These are phyloP conservation scores for Clistopyga incitator DNA, from an alignment of 2,888 invertebrate species.

Conservation along the genomic window DNA sequence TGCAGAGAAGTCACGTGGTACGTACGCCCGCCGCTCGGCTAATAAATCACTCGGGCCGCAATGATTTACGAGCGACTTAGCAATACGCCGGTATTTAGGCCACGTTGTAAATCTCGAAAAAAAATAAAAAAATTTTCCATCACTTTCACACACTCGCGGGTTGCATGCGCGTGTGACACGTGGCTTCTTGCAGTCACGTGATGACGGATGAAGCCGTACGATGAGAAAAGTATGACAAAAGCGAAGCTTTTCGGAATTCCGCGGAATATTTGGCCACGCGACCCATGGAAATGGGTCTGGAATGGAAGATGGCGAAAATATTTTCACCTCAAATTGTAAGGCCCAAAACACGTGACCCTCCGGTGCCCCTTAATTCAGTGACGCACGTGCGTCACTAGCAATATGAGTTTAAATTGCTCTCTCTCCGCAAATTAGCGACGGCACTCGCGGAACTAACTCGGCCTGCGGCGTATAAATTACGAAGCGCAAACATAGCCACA, in stretches of 20 bases:
- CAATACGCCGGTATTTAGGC: constrained; percentile 72
- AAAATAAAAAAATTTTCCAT: constrained; percentile 64
- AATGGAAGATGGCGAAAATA: constrained; percentile 41
- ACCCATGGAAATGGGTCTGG: constrained; percentile 15
- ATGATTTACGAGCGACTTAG: constrained; percentile 73
- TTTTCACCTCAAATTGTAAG: constrained; percentile 49
- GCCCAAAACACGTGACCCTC: background rate
- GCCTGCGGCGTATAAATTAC: constrained; percentile 47
- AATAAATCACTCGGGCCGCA: constrained; percentile 64
- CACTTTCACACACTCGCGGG: constrained; percentile 53
- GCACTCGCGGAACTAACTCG: constrained; percentile 19
- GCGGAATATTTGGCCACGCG: constrained; percentile 28
- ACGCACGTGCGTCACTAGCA: constrained; percentile 21
- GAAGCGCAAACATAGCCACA: constrained; percentile 26
- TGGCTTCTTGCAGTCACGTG: constrained; percentile 50
- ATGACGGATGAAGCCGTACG: constrained; percentile 61
- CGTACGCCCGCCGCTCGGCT: constrained; percentile 42
- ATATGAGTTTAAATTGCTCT: constrained; percentile 25
- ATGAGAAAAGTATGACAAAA: constrained; percentile 7
- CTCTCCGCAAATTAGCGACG: constrained; percentile 54
- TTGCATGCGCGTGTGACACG: constrained; percentile 37
- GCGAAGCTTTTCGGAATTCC: constrained; percentile 45
- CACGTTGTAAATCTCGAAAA: constrained; percentile 74
- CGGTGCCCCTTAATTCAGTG: constrained; percentile 15
- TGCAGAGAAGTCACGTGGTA: constrained; percentile 40